Conservation (phyloP, 2,113 vertebrate species). For the Perca schrenkii region DNA sequence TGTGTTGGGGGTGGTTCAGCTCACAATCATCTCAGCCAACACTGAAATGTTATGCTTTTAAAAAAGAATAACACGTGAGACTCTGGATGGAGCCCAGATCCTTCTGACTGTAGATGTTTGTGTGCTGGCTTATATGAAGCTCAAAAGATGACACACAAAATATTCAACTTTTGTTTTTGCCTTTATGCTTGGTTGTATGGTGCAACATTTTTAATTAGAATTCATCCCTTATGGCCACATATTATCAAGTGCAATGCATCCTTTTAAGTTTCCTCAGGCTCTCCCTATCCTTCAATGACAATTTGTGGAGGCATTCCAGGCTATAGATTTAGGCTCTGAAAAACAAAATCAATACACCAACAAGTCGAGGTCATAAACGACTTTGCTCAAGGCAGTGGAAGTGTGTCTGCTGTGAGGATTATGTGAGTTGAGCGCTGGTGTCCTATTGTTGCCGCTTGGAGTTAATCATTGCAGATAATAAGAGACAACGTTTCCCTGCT, state of each 20-base stretch:
- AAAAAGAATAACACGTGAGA: slow-evolving; percentile 57
- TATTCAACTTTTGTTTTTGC: slow-evolving; percentile 13
- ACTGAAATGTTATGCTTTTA: slow-evolving; percentile 77
- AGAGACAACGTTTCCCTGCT: slow-evolving; percentile 29
- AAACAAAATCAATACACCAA: slow-evolving; percentile 63
- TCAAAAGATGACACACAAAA: slow-evolving; percentile 46
- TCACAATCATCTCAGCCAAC: slow-evolving; percentile 60
- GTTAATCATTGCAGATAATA: slow-evolving; percentile 51
- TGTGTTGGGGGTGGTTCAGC: slow-evolving; percentile 41
- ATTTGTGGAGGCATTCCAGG: slow-evolving; percentile 8
- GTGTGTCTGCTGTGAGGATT: slow-evolving; percentile 69
- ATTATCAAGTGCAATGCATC: slow-evolving; percentile 7
- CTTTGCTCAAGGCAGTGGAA: slow-evolving; percentile 61
- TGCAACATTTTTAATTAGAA: neutral
- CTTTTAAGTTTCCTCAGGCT: neutral
- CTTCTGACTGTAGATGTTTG: slow-evolving; percentile 1
- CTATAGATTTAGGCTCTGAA: neutral
- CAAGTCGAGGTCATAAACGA: slow-evolving; percentile 51
- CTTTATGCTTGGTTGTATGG: neutral
- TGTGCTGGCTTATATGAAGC: slow-evolving; percentile 3
- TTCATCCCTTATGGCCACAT: no score
- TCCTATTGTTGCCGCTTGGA: slow-evolving; percentile 40
- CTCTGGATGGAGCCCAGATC: slow-evolving; percentile 57
- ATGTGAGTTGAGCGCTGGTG: slow-evolving; percentile 45
- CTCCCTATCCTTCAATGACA: slow-evolving; percentile 16